phyloP scores from a whole-genome alignment of 2,888 invertebrate genomes.

The Cryptocephalus moraei region DNA sequence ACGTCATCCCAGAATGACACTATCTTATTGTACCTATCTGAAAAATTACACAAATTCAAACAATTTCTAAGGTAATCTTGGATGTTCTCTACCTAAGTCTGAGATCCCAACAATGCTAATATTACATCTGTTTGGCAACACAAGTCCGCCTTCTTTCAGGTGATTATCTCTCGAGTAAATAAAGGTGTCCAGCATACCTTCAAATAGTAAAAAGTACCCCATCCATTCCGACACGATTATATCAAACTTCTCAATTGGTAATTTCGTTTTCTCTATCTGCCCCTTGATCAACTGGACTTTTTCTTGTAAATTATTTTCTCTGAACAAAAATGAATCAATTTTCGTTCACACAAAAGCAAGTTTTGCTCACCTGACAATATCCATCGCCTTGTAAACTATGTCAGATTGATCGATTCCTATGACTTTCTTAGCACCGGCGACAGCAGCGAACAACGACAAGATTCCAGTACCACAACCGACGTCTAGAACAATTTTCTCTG shows the following conservation, averaged over 20 bases:
- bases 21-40: constrained; percentile 57
- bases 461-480: constrained; percentile 98
- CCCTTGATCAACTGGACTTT: constrained; percentile 74
- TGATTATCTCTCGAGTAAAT: constrained; percentile 79
- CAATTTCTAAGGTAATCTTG: background rate
- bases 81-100: constrained; percentile 46
- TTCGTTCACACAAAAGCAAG: background rate
- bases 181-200: constrained; percentile 93
- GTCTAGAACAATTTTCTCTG: constrained; percentile 78
- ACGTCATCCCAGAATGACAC: constrained; percentile 89
- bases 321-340: constrained; percentile 23
- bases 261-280: constrained; percentile 69
- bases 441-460: constrained; percentile 94
- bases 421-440: constrained; percentile 83
- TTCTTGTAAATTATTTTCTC: constrained; percentile 65
- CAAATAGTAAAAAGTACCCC: constrained; percentile 94
- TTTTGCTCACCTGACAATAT: constrained; percentile 66
- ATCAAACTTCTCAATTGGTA: constrained; percentile 73
- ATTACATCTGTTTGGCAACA: constrained; percentile 78
- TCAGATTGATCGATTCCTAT: constrained; percentile 94
- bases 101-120: constrained; percentile 73
- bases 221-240: constrained; percentile 97
- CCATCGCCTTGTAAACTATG: constrained; percentile 90
- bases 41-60: constrained; percentile 18
- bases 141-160: constrained; percentile 61